Conservation (phyloP, 2,797 vertebrate species). For the Acanthurus tractus region DNA sequence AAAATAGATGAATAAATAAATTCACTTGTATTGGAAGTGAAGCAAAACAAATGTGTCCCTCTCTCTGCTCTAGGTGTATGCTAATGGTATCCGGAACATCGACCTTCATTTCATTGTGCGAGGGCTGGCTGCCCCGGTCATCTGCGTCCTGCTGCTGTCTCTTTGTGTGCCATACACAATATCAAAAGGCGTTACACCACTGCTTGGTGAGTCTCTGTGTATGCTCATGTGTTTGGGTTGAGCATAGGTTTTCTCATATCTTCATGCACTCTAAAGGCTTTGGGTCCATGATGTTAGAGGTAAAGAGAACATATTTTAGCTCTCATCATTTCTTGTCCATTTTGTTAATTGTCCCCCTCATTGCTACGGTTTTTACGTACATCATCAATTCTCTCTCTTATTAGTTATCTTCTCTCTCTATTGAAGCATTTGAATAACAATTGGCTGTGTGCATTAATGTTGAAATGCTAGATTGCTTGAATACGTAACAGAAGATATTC, state of each 20-base stretch:
- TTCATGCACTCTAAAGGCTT: background rate
- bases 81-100: conserved; percentile 97
- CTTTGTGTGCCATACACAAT: conserved; percentile 94
- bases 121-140: conserved; percentile 93
- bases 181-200: conserved; percentile 90
- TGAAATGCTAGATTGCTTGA: no score
- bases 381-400: background rate
- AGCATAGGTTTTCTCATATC: background rate
- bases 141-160: conserved; percentile 93
- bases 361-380: background rate
- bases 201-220: conserved; percentile 82
- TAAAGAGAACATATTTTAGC: background rate
- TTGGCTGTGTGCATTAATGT: no score
- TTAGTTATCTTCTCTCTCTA: no score
- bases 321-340: background rate
- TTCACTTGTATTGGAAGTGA: background rate
- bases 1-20: no score
- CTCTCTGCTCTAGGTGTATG: conserved; percentile 89
- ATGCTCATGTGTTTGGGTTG: background rate
- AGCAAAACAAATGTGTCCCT: background rate
- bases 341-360: background rate
- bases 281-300: background rate
- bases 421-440: no score
- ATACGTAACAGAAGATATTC: no score
- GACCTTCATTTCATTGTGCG: conserved; percentile 95